These are phyloP conservation scores for Chrosomus eos DNA, from an alignment of 2,797 vertebrate genomes.

Conservation along the genomic window DNA sequence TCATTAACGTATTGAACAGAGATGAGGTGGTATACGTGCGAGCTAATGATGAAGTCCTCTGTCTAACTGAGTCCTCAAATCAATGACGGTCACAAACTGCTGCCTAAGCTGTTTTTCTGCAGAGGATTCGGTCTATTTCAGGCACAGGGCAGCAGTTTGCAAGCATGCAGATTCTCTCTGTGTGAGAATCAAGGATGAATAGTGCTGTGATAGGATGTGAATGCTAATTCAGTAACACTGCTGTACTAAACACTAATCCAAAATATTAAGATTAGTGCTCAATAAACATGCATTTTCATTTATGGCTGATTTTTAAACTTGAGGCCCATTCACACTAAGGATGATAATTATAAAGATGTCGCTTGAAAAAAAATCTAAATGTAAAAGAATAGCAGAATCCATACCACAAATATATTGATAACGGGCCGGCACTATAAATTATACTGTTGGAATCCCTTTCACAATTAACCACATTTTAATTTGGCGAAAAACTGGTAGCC, in stretches of 20 bases:
- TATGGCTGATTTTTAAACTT: background rate
- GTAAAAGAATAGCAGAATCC: background rate
- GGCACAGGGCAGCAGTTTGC: slow-evolving; percentile 23
- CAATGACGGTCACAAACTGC: slow-evolving; percentile 44
- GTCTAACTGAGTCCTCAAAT: slow-evolving; percentile 40
- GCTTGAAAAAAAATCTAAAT: background rate
- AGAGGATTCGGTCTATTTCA: slow-evolving; percentile 35
- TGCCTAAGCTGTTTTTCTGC: slow-evolving; percentile 28
- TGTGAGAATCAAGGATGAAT: background rate
- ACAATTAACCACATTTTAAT: background rate
- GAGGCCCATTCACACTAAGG: background rate
- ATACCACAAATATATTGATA: background rate
- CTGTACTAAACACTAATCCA: background rate
- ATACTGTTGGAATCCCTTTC: background rate
- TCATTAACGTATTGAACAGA: slow-evolving; percentile 33
- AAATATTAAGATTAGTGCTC: background rate
- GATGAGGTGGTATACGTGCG: background rate
- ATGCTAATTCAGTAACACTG: background rate
- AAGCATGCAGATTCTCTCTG: slow-evolving; percentile 18
- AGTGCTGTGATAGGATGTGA: background rate
- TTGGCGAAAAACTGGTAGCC: background rate
- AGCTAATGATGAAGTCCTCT: slow-evolving; percentile 36
- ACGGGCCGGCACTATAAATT: background rate
- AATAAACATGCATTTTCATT: background rate
- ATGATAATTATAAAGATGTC: background rate